phyloP scores from a whole-genome alignment of 2,797 vertebrate species.

The Thamnophis elegans region DNA sequence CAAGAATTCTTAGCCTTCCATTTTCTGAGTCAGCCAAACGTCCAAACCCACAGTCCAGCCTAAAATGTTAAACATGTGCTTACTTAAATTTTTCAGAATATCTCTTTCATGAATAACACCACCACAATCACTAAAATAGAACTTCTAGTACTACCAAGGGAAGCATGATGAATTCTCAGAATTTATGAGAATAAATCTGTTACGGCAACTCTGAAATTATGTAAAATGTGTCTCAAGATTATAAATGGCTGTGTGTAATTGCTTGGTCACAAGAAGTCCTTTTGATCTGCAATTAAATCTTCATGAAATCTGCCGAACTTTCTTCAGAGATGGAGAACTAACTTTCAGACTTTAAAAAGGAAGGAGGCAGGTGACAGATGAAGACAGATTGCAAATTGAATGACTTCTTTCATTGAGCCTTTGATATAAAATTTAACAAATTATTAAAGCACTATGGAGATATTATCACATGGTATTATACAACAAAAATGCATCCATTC shows the following conservation, averaged over 20 bases:
- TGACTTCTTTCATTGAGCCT: background rate
- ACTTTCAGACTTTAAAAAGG: background rate
- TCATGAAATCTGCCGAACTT: background rate
- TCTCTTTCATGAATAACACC: constrained; percentile 4
- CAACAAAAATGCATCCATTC: background rate
- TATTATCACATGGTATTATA: background rate
- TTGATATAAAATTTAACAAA: constrained; percentile 16
- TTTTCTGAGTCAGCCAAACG: background rate
- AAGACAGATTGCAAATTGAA: background rate
- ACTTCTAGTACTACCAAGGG: background rate
- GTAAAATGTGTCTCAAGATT: background rate
- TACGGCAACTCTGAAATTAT: background rate
- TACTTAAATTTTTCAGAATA: constrained; percentile 36
- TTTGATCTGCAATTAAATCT: background rate
- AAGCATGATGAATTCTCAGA: constrained; percentile 21
- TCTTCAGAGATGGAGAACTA: background rate
- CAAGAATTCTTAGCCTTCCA: constrained; percentile 33
- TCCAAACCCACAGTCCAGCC: background rate
- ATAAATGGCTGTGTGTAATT: background rate
- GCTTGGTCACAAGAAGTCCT: background rate
- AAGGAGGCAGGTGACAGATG: background rate
- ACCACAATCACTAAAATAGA: constrained; percentile 14
- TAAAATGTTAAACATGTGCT: constrained; percentile 14
- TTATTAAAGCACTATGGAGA: background rate
- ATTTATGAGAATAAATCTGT: constrained; percentile 16